phyloP scores from a whole-genome alignment of 1,140 invertebrate genomes.

The Cotesia glomerata region DNA sequence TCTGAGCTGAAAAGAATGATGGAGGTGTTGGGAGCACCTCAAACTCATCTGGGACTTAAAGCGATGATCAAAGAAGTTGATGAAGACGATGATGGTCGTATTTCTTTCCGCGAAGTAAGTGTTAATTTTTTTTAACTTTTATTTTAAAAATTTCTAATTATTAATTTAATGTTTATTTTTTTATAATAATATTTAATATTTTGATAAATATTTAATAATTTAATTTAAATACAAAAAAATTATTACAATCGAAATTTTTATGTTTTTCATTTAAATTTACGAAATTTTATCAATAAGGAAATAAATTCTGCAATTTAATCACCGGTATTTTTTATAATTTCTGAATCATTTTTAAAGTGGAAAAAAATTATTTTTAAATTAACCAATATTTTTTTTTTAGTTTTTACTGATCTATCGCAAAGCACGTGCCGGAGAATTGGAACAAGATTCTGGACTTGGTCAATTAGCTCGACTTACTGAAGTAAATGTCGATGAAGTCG shows the following conservation, averaged over 20 bases:
- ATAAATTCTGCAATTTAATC: too few species aligned
- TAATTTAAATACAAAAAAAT: not conserved
- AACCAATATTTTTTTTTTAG: slow-evolving; percentile 54
- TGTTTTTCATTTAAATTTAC: too few species aligned
- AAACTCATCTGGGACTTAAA: slow-evolving; percentile 92
- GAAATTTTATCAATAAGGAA: too few species aligned
- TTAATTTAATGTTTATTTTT: not conserved
- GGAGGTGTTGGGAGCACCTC: slow-evolving; percentile 93
- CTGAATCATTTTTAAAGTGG: too few species aligned
- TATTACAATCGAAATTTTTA: not conserved
- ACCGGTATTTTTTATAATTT: too few species aligned
- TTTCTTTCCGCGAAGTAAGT: slow-evolving; percentile 86
- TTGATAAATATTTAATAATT: not conserved
- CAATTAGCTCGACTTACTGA: slow-evolving; percentile 84
- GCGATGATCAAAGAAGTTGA: slow-evolving; percentile 94
- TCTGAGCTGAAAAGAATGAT: slow-evolving; percentile 93
- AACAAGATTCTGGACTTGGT: slow-evolving; percentile 80
- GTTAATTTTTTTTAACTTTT: not conserved
- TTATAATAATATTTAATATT: not conserved
- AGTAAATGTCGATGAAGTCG: slow-evolving; percentile 87
- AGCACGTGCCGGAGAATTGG: slow-evolving; percentile 83
- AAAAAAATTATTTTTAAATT: too few species aligned
- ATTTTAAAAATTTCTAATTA: not conserved
- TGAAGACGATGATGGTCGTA: slow-evolving; percentile 86
- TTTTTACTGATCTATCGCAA: slow-evolving; percentile 89